Conservation (phyloP, 1,140 invertebrate species). For the Drosophila grimshawi region DNA sequence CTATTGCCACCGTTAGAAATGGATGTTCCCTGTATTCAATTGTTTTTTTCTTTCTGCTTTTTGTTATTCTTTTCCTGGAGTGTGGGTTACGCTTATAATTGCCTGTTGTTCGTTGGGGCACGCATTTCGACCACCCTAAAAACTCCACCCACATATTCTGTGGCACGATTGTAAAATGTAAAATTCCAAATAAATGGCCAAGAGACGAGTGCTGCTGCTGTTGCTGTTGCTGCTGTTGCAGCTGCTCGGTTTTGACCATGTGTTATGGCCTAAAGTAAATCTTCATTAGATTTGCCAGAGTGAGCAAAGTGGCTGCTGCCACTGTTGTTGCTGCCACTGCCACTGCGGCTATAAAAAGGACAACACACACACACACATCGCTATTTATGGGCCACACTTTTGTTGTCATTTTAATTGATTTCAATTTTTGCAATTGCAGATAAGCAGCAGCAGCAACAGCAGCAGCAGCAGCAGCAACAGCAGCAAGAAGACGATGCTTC, state of each 20-base stretch:
- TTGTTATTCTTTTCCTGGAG: not conserved
- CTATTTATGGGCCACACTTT: conserved; percentile 76
- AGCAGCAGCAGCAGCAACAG: conserved; percentile 48
- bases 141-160: conserved; percentile 36
- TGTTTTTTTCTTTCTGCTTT: not conserved
- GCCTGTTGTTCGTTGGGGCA: conserved; percentile 65
- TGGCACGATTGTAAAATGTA: conserved; percentile 74
- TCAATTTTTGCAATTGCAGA: conserved; percentile 73
- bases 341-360: conserved; percentile 67
- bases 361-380: conserved; percentile 46
- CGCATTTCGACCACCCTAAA: conserved; percentile 52
- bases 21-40: conserved; percentile 8
- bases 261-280: conserved; percentile 84
- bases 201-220: conserved; percentile 49
- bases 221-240: conserved; percentile 64
- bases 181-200: conserved; percentile 82
- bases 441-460: conserved; percentile 61
- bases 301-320: conserved; percentile 60
- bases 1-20: conserved; percentile 82
- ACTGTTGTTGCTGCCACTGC: conserved; percentile 19
- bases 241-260: conserved; percentile 64
- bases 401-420: conserved; percentile 83
- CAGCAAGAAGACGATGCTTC: conserved; percentile 51
- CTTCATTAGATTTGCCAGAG: conserved; percentile 83
- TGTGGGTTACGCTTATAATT: conserved; percentile 70